These are phyloP conservation scores for Halocynthia aurantium DNA, from an alignment of 23 tunicate genomes.

Conservation along the genomic window DNA sequence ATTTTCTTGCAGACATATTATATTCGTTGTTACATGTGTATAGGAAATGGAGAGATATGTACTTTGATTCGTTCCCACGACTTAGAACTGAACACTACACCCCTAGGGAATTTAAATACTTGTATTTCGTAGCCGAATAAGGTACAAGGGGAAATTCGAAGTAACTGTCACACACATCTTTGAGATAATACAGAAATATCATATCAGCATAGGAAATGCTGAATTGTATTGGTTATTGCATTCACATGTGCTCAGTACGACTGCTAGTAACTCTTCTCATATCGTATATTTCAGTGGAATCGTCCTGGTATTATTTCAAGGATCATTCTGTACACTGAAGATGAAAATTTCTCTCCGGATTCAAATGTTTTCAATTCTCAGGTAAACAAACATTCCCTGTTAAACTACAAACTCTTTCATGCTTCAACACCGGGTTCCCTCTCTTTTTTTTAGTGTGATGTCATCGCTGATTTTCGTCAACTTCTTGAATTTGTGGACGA, in stretches of 20 bases:
- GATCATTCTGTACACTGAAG: constrained; percentile 6
- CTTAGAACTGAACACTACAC: too few relatives aligned
- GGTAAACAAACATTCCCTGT: constrained; percentile 1
- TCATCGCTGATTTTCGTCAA: constrained; percentile 12
- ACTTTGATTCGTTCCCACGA: too few relatives aligned
- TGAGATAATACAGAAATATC: too few relatives aligned
- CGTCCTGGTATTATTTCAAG: constrained; percentile 14
- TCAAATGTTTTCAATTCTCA: constrained; percentile 2
- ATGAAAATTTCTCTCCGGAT: not conserved
- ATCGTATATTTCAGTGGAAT: constrained; percentile 5
- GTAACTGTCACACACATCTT: too few relatives aligned
- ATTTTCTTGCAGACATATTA: not conserved
- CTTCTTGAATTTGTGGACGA: constrained; percentile 22
- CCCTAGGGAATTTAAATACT: too few relatives aligned
- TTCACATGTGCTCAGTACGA: too few relatives aligned
- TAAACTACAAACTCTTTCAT: not conserved
- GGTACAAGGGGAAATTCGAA: too few relatives aligned
- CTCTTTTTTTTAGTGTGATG: constrained; percentile 28
- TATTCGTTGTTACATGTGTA: not conserved
- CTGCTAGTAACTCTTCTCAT: too few relatives aligned
- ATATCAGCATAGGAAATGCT: too few relatives aligned
- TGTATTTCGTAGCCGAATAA: too few relatives aligned
- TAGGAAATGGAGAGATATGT: too few relatives aligned
- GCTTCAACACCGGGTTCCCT: not conserved
- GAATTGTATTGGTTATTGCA: too few relatives aligned